Evolutionary conservation across 2,113 vertebrate species (phyloP).

Genomic region (Sialia sialis): DNA sequence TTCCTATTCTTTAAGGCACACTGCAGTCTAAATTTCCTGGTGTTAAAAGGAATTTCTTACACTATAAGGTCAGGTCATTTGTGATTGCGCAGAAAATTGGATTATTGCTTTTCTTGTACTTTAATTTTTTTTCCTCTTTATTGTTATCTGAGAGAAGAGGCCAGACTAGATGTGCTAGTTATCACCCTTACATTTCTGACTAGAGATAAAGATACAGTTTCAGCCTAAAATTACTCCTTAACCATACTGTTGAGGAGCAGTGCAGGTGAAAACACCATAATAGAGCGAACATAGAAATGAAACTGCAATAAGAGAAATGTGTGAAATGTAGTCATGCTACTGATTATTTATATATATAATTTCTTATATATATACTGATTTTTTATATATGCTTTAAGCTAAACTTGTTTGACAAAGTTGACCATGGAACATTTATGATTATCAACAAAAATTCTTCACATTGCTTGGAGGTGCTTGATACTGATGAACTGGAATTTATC

Average conservation of each 20-base stretch:
- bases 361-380: too few relatives aligned
- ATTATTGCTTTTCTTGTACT: neutral
- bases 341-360: neutral
- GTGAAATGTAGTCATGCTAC: fast-evolving
- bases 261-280: neutral
- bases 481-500: neutral
- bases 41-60: neutral
- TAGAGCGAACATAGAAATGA: neutral
- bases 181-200: neutral
- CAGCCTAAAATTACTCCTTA: neutral
- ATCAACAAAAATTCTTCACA: neutral
- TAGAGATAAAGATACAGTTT: neutral
- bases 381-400: neutral
- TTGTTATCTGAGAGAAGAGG: neutral
- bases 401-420: neutral
- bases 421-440: neutral
- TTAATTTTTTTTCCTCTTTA: neutral
- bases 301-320: neutral
- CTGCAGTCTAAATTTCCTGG: neutral
- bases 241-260: neutral
- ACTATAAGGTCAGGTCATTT: neutral
- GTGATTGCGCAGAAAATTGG: neutral
- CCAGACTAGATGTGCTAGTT: neutral
- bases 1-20: neutral
- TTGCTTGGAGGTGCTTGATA: neutral